Percentiles rank a stretch among this genome's conserved stretches.
phyloP scores from a whole-genome alignment of 2,888 invertebrate genomes.

The Polydesmus complanatus region DNA sequence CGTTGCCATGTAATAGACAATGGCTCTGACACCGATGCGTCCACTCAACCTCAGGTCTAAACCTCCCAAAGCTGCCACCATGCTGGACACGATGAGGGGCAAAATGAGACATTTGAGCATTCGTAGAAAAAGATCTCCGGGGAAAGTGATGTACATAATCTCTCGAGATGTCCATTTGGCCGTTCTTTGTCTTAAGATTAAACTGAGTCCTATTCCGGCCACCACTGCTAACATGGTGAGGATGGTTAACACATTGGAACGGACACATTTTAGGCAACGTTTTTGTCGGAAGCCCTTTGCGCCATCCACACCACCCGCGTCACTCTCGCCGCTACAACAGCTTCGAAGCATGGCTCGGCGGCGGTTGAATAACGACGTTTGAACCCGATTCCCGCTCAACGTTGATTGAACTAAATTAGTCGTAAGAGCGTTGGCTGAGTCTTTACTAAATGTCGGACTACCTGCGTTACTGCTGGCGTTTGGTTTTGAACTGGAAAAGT shows the following conservation, averaged over 20 bases:
- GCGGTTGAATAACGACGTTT: not conserved
- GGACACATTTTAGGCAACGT: slow-evolving; percentile 6
- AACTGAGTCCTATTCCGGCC: slow-evolving; percentile 11
- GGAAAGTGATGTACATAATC: slow-evolving; percentile 24
- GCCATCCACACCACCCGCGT: not conserved
- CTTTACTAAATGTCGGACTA: not conserved
- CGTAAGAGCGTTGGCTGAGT: not conserved
- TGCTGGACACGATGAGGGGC: slow-evolving; percentile 67
- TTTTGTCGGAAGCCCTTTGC: too few relatives aligned
- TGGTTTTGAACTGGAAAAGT: not conserved
- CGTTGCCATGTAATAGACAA: slow-evolving; percentile 80
- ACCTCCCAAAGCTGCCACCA: slow-evolving; percentile 83
- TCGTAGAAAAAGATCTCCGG: slow-evolving; percentile 80
- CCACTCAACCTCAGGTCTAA: slow-evolving; percentile 81
- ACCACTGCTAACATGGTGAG: slow-evolving; percentile 12
- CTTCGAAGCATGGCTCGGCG: not conserved
- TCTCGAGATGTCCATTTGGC: slow-evolving; percentile 13
- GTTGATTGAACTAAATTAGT: not conserved
- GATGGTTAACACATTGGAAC: slow-evolving; percentile 14
- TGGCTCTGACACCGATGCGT: slow-evolving; percentile 70
- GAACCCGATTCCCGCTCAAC: not conserved
- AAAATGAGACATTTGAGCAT: slow-evolving; percentile 93
- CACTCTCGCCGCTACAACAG: not conserved
- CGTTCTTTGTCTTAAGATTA: slow-evolving; percentile 9
- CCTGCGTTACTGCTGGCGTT: not conserved